Base-by-base conservation (phyloP, 2,888 invertebrate species). In the Eucera pruinosa region DNA sequence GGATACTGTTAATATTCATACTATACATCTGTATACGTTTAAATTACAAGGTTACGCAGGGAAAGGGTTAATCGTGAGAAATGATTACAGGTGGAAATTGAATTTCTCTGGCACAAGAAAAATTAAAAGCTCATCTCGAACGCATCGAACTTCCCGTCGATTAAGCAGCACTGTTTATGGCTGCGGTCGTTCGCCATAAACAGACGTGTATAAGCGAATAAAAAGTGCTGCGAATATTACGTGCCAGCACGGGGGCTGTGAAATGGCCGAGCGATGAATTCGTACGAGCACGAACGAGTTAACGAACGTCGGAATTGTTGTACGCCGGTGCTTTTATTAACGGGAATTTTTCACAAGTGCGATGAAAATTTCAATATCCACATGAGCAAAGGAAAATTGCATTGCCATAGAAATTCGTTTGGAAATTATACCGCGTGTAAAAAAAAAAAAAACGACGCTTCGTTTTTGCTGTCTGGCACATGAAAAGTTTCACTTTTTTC, bases 131-230 rank as follows among this genome's bases (percentile, higher is more conserved):
- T n/a, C n/a, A 4, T 43, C 5, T 41, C 1, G 4, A 1, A n/a
- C n/a, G n/a, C n/a, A 4, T n/a, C n/a, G 41, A 43, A 43, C 18
- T 43, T 43, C n/a, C n/a, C n/a, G n/a, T 2, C 39, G 13, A 43
- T 43, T 43, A n/a, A 43, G n/a, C 41, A 43, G 6, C 41, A n/a
- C 18, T 43, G 2, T 43, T 18, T 18, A 18, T 18, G 41, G 5
- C n/a, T 6, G 6, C 41, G 0, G 39, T 15, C 5, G 13, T 5
- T 13, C 1, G 41, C 4, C n/a, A n/a, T n/a, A 18, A 4, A n/a
- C n/a, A n/a, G 41, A 43, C 41, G 41, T 4, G 41, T n/a, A 43
- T n/a, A n/a, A 43, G n/a, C n/a, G 41, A 43, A 43, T 43, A 43
- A 43, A 43, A 43, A n/a, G 41, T 5, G 5, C 5, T 0, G 6